Evolutionary conservation across 2,888 invertebrate genomes (phyloP).

Genomic region (Sthenelais limicola): DNA sequence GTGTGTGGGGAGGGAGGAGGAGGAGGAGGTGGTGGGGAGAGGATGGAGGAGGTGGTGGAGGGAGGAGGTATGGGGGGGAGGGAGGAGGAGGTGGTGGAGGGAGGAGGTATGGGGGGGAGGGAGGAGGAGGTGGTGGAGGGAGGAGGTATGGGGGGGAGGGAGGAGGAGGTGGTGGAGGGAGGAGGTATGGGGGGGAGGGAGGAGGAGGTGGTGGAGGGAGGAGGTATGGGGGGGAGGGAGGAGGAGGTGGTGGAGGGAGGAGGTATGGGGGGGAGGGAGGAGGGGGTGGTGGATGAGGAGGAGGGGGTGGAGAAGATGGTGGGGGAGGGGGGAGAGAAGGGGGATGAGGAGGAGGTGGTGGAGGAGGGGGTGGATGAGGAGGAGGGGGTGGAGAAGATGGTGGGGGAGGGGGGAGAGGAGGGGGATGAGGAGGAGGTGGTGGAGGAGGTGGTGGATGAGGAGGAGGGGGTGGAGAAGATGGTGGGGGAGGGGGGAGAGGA

Average conservation of each 20-base stretch:
- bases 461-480: too few species aligned
- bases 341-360: neutral
- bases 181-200: neutral
- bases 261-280: neutral
- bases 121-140: too few species aligned
- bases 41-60: too few species aligned
- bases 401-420: neutral
- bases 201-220: neutral
- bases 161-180: too few species aligned
- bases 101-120: too few species aligned
- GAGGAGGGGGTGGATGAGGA: neutral
- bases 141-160: too few species aligned
- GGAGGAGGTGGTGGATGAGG: too few species aligned
- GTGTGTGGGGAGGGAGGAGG: too few species aligned
- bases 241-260: neutral
- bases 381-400: neutral
- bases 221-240: neutral
- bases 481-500: too few species aligned
- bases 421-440: neutral
- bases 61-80: too few species aligned
- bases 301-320: neutral
- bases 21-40: too few species aligned
- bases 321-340: neutral
- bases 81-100: too few species aligned
- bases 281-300: conserved; percentile 1